Evolutionary conservation across 2,888 invertebrate species (phyloP).

Genomic region (Dolichopus griseipennis): DNA sequence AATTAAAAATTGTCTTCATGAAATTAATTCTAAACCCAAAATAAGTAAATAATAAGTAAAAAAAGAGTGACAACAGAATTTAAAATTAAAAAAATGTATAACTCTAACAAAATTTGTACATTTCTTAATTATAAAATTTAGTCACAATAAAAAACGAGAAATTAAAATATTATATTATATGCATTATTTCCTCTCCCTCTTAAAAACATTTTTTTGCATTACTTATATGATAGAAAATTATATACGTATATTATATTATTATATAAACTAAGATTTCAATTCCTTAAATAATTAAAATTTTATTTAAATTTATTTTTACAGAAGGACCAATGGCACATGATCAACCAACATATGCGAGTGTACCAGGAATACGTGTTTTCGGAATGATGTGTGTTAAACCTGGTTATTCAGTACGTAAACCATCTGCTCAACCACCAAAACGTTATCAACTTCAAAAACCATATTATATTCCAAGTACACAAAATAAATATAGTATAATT

Average conservation of each 20-base stretch:
- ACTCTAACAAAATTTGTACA: no score
- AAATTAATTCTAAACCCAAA: neutral
- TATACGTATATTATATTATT: no score
- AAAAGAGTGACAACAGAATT: no score
- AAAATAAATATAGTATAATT: slow-evolving; percentile 16
- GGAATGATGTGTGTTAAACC: slow-evolving; percentile 85
- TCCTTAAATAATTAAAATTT: no score
- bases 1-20: neutral
- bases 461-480: slow-evolving; percentile 27
- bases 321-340: slow-evolving; percentile 92
- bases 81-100: no score
- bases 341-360: slow-evolving; percentile 87
- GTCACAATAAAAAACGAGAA: no score
- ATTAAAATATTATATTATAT: no score
- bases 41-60: neutral
- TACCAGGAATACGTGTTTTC: slow-evolving; percentile 85
- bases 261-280: no score
- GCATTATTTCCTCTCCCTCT: no score
- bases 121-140: no score
- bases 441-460: slow-evolving; percentile 41
- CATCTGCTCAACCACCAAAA: slow-evolving; percentile 39
- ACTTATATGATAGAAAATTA: no score
- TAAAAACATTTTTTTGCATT: no score
- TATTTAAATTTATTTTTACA: slow-evolving; percentile 37
- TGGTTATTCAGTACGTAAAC: slow-evolving; percentile 40